A percentile compares a stretch with the other conserved stretches of the same genome.
phyloP scores from a whole-genome alignment of 1,140 invertebrate species.

The Tachypleus tridentatus region DNA sequence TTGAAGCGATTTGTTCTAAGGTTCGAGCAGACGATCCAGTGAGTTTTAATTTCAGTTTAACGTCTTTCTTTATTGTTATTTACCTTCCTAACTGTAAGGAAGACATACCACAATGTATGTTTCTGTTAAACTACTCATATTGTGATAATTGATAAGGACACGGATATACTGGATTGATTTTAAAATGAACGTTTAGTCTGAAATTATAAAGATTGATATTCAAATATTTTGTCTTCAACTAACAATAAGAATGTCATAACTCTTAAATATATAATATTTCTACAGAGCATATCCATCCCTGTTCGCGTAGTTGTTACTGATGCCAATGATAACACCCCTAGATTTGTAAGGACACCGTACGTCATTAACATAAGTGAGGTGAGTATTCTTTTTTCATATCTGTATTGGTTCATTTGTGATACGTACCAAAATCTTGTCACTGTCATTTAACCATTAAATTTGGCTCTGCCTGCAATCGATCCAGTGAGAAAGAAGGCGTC shows the following conservation, averaged over 20 bases:
- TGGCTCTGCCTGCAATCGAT: too few species aligned
- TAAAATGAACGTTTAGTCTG: too few species aligned
- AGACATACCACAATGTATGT: neutral
- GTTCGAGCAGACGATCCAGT: constrained; percentile 58
- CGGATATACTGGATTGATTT: neutral
- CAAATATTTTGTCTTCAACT: too few species aligned
- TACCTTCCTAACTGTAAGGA: neutral
- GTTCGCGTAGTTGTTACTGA: constrained; percentile 80
- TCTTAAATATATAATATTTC: neutral
- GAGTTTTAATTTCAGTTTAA: constrained; percentile 22
- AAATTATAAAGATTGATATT: too few species aligned
- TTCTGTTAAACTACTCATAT: neutral
- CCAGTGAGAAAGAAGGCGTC: too few species aligned
- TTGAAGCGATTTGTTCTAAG: constrained; percentile 24
- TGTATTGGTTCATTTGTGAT: too few species aligned
- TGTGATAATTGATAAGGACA: neutral
- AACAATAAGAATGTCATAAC: too few species aligned
- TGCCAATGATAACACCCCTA: constrained; percentile 79
- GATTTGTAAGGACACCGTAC: constrained; percentile 66
- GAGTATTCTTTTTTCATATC: constrained; percentile 13
- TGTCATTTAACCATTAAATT: too few species aligned
- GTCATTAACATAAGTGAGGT: constrained; percentile 69
- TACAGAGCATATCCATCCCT: constrained; percentile 69
- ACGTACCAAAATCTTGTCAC: too few species aligned
- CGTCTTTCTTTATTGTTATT: neutral